Evolutionary conservation across 2,113 vertebrate species (phyloP).

Genomic region (Cavia porcellus): DNA sequence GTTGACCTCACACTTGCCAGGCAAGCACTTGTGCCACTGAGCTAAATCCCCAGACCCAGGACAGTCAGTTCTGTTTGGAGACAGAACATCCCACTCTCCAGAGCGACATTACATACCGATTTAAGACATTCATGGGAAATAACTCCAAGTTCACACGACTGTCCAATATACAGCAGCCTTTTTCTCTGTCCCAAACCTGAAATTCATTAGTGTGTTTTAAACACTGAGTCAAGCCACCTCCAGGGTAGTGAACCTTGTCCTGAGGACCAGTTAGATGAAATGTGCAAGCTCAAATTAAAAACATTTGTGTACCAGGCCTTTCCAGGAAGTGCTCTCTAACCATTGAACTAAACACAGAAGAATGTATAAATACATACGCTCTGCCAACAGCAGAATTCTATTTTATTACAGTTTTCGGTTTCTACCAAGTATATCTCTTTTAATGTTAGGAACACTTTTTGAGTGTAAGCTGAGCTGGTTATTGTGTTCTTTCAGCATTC

Average conservation of each 20-base stretch:
- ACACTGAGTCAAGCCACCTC: conserved; percentile 69
- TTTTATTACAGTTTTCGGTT: conserved; percentile 72
- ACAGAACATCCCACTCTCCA: background rate
- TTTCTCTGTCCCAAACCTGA: conserved; percentile 64
- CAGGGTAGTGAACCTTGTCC: conserved; percentile 69
- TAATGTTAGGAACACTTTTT: conserved; percentile 45
- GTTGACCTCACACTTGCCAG: no score
- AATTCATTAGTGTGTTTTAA: conserved; percentile 72
- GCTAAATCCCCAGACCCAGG: no score
- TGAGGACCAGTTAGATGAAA: conserved; percentile 65
- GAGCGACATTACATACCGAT: background rate
- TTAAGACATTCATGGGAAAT: conserved; percentile 47
- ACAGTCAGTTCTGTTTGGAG: background rate
- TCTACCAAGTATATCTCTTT: conserved; percentile 62
- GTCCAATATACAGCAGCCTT: background rate
- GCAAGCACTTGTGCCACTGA: no score
- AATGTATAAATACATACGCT: conserved; percentile 78
- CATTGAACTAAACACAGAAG: conserved; percentile 78
- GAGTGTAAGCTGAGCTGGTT: conserved; percentile 51
- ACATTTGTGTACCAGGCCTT: conserved; percentile 63
- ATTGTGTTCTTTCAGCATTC: conserved; percentile 43
- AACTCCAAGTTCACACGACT: conserved; percentile 36
- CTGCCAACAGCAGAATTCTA: conserved; percentile 70
- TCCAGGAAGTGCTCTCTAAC: conserved; percentile 75
- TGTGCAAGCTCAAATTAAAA: conserved; percentile 72